These are phyloP conservation scores for Sander vitreus DNA, from an alignment of 2,113 vertebrate species.

Conservation along the genomic window DNA sequence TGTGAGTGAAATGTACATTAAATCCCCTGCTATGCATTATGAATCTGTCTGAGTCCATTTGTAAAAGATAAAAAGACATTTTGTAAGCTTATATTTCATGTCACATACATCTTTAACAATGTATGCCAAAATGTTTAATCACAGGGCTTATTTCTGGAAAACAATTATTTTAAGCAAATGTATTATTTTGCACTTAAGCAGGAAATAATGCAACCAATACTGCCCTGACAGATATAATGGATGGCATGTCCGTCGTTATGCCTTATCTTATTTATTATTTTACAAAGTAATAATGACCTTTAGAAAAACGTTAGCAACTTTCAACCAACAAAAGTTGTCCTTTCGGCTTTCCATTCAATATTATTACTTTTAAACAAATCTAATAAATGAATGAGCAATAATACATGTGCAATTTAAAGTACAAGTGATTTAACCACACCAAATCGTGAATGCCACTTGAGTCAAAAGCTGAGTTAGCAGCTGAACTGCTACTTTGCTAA, in stretches of 20 bases:
- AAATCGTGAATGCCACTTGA: background rate
- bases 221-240: background rate
- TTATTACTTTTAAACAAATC: background rate
- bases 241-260: background rate
- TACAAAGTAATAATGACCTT: background rate
- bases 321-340: background rate
- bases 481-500: background rate
- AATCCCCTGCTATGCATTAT: constrained; percentile 83
- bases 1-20: constrained; percentile 83
- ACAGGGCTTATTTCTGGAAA: background rate
- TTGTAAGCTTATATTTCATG: background rate
- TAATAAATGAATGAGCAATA: background rate
- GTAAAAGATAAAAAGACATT: background rate
- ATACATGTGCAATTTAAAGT: background rate
- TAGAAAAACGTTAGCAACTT: background rate
- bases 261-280: background rate
- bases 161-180: background rate
- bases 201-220: background rate
- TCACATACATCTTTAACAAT: background rate
- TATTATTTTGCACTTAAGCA: background rate
- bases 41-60: constrained; percentile 48
- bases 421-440: background rate
- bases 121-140: background rate
- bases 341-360: background rate
- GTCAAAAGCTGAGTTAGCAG: background rate